A percentile compares a stretch with the other conserved stretches of the same genome.
Conservation (phyloP, 1,140 invertebrate species). For the Drosophila rufa region DNA sequence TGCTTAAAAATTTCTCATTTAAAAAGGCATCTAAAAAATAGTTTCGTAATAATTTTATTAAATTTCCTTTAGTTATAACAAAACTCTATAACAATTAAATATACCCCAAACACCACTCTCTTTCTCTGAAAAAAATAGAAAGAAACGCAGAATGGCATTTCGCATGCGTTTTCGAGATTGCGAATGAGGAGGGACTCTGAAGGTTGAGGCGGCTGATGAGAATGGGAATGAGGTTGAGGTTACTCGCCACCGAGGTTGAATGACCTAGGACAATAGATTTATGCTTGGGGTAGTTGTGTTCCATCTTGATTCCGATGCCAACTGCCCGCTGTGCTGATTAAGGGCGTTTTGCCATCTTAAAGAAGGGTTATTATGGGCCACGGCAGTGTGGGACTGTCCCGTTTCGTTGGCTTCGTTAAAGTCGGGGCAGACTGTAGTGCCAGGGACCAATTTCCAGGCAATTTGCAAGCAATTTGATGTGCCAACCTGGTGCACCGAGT, state of each 20-base stretch:
- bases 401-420: conserved; percentile 71
- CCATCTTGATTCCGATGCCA: conserved; percentile 40
- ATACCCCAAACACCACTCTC: background rate
- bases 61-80: background rate
- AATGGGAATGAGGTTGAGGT: conserved; percentile 56
- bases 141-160: conserved; percentile 68
- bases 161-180: conserved; percentile 67
- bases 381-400: conserved; percentile 34
- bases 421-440: conserved; percentile 46
- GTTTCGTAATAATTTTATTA: no score
- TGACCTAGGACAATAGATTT: conserved; percentile 82
- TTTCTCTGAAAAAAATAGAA: conserved; percentile 26
- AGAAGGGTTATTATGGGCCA: conserved; percentile 67
- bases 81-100: background rate
- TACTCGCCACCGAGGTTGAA: conserved; percentile 63
- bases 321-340: conserved; percentile 79
- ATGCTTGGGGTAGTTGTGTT: conserved; percentile 79
- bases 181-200: conserved; percentile 36
- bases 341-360: conserved; percentile 75
- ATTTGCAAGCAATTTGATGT: conserved; percentile 74
- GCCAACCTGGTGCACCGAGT: conserved; percentile 51
- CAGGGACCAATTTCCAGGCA: conserved; percentile 68
- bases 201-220: conserved; percentile 27
- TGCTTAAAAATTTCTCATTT: no score
- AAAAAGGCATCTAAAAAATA: no score